A percentile compares a stretch with the other conserved stretches of the same genome.
phyloP scores from a whole-genome alignment of 2,888 invertebrate species.

The Elysia crispata region DNA sequence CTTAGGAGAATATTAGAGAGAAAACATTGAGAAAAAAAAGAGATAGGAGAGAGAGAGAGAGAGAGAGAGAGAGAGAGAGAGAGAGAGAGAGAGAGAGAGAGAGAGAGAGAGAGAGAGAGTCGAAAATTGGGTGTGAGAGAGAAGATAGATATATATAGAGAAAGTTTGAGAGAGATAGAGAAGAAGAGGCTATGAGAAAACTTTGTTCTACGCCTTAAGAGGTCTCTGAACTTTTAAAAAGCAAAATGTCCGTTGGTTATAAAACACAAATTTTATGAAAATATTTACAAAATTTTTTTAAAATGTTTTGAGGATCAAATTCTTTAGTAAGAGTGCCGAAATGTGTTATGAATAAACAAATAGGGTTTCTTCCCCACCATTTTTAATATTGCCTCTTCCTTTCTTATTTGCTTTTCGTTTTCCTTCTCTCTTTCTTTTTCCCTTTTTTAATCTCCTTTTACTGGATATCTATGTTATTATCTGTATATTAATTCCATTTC shows the following conservation, averaged over 20 bases:
- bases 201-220: no score
- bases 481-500: neutral
- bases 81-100: neutral
- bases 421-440: neutral
- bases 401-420: neutral
- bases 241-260: no score
- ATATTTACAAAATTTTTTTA: no score
- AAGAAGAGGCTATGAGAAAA: no score
- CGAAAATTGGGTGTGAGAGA: no score
- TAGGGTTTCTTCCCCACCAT: no score
- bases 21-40: neutral
- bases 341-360: neutral
- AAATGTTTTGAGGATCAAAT: no score
- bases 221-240: no score
- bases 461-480: slow-evolving; percentile 11
- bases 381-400: neutral
- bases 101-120: neutral
- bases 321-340: no score
- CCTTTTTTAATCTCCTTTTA: neutral
- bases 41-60: slow-evolving; percentile 27
- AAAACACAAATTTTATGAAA: no score
- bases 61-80: slow-evolving; percentile 37
- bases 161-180: no score
- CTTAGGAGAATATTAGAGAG: neutral
- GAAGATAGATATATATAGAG: no score